Evolutionary conservation across 2,888 invertebrate species (phyloP).

Genomic region (Ophioninae sp.): DNA sequence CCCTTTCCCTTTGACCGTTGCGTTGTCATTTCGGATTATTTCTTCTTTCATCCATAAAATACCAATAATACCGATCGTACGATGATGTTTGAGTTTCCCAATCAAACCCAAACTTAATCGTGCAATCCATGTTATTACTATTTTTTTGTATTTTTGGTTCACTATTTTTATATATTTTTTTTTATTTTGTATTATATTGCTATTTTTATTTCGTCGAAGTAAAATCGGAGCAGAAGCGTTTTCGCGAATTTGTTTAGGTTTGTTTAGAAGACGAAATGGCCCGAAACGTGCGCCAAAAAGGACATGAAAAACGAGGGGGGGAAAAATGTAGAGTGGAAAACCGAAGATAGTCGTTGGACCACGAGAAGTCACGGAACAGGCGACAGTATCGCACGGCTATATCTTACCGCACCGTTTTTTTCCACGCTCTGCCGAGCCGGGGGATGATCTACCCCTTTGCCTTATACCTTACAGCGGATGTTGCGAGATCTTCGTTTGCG

Average conservation of each 20-base stretch:
- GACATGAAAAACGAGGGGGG: conserved; percentile 15
- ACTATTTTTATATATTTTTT: too few species aligned
- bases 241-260: too few species aligned
- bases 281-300: conserved; percentile 6
- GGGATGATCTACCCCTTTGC: conserved; percentile 57
- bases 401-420: conserved; percentile 67
- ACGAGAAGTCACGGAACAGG: conserved; percentile 61
- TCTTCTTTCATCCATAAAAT: background rate
- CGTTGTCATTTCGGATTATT: conserved; percentile 22
- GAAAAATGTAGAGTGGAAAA: conserved; percentile 9
- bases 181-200: too few species aligned
- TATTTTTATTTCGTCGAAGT: too few species aligned
- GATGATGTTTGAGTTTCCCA: too few species aligned
- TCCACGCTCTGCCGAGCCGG: conserved; percentile 45
- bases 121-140: too few species aligned
- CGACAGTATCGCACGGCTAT: conserved; percentile 66
- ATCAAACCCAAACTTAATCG: too few species aligned
- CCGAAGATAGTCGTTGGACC: conserved; percentile 65
- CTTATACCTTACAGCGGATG: conserved; percentile 44
- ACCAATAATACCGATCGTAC: too few species aligned
- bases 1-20: conserved; percentile 30
- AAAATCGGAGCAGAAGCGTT: too few species aligned
- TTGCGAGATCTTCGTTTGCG: conserved; percentile 50
- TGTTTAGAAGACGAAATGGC: background rate
- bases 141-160: too few species aligned